phyloP scores from a whole-genome alignment of 64 coral and sea anemone genomes.

The Trachythela sp. region DNA sequence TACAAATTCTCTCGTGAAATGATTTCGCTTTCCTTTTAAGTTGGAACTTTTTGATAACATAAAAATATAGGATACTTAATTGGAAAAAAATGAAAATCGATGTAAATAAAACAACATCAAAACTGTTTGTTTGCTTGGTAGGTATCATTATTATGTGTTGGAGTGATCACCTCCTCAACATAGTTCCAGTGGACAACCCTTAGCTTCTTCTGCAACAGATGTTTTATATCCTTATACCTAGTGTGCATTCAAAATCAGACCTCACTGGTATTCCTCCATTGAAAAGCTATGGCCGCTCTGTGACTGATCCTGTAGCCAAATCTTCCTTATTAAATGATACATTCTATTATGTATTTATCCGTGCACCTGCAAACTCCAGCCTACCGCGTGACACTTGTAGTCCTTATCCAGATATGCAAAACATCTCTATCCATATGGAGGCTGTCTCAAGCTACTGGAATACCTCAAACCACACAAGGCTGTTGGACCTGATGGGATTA shows the following conservation, averaged over 20 bases:
- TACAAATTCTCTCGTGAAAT: no score
- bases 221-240: no score
- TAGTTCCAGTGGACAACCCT: no score
- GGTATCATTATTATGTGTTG: no score
- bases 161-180: no score
- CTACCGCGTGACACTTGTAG: constrained; percentile 16
- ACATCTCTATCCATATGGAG: constrained; percentile 21
- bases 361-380: constrained; percentile 19
- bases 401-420: constrained; percentile 29
- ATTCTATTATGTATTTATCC: constrained; percentile 11
- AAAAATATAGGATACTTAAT: no score
- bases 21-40: no score
- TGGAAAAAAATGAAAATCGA: no score
- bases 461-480: constrained; percentile 17
- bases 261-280: constrained; percentile 19
- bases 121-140: no score
- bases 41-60: no score
- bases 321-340: constrained; percentile 15
- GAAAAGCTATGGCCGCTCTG: constrained; percentile 28
- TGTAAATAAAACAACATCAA: no score
- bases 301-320: constrained; percentile 30
- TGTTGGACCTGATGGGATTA: background rate
- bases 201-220: no score
- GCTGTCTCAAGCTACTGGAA: constrained; percentile 9
- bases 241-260: constrained; percentile 36